Percentiles rank a stretch among this genome's conserved stretches.
These are phyloP conservation scores for Polypterus senegalus DNA, from an alignment of 2,113 vertebrate species.

Conservation along the genomic window DNA sequence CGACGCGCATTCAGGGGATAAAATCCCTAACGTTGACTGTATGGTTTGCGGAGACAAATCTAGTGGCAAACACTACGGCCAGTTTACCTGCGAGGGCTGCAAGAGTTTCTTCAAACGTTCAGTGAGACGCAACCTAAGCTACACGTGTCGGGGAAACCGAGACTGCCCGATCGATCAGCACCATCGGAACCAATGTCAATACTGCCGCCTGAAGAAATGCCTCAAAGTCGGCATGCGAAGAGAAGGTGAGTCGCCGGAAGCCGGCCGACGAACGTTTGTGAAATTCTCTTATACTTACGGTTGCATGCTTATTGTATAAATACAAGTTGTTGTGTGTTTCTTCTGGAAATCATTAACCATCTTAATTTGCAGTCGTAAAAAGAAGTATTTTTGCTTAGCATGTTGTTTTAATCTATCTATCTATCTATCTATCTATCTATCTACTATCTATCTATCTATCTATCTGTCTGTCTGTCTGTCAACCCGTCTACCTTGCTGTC, in stretches of 20 bases:
- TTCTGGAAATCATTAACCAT: too few relatives aligned
- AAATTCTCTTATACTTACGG: too few relatives aligned
- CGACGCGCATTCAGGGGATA: conserved; percentile 58
- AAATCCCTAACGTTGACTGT: conserved; percentile 64
- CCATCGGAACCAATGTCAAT: conserved; percentile 73
- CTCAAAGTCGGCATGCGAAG: conserved; percentile 72
- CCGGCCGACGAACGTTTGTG: too few relatives aligned
- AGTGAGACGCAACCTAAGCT: conserved; percentile 66
- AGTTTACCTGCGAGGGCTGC: conserved; percentile 76
- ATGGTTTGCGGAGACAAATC: conserved; percentile 77
- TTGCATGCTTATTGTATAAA: too few relatives aligned
- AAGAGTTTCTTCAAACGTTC: conserved; percentile 81
- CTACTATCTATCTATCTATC: too few relatives aligned
- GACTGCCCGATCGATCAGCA: conserved; percentile 75
- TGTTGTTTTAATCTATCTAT: too few relatives aligned
- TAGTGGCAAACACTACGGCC: conserved; percentile 72
- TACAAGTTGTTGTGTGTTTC: too few relatives aligned
- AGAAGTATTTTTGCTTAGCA: too few relatives aligned
- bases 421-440: too few relatives aligned
- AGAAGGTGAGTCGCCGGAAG: conserved; percentile 46
- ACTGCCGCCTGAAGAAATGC: conserved; percentile 73
- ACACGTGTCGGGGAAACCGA: conserved; percentile 67
- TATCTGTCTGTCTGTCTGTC: too few relatives aligned
- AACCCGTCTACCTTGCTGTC: too few relatives aligned
- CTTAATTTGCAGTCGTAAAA: too few relatives aligned